Base-by-base conservation (phyloP, 2,797 vertebrate genomes). In the Eulemur coronatus region DNA sequence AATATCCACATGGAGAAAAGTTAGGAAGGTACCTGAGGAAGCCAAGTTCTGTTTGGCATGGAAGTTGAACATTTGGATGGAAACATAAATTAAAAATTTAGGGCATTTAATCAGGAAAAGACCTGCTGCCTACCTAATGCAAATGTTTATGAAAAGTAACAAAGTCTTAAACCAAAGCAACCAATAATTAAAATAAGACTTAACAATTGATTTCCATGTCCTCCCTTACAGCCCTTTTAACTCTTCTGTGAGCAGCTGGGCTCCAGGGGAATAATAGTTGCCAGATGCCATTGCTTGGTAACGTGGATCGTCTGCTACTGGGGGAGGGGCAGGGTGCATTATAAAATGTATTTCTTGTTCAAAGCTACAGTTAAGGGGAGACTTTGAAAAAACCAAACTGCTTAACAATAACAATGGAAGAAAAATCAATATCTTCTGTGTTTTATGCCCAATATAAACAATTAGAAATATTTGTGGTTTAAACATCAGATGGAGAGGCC, bases 101-200 rank as follows among this genome's bases (percentile, higher is more conserved):
- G 48, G 48, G 35, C 78, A 52, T 97, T 96, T 97, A 95, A 96
- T 97, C 92, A 97, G 30, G 48, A 72, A 82, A 50, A 43, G 52
- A 94, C 84, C 67, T 96, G 22, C 26, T 94, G 81, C 76, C 57
- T 88, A 75, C 57, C 46, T 82, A 81, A 95, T 94, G 84, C 92
- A 97, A 97, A 97, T 96, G 81, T 88, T 95, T 95, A 90, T 84
- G 80, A 95, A 96, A 96, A 93, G 57, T 67, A 94, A 95, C 52
- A 50, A 81, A 50, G 50, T 80, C 91, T 93, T 97, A 96, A 95
- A 78, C n/a, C 22, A 94, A 97, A 92, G 46, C 30, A 93, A 65
- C 69, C 76, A 95, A 81, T 95, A 97, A 96, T 97, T 97, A 97
- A 93, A 96, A 95, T 96, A 91, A 94, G 88, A 94, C 52, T 96